Evolutionary conservation across 2,797 vertebrate species (phyloP), one percentile per base, ranked within the genome.

Genomic region (Fratercula arctica): DNA sequence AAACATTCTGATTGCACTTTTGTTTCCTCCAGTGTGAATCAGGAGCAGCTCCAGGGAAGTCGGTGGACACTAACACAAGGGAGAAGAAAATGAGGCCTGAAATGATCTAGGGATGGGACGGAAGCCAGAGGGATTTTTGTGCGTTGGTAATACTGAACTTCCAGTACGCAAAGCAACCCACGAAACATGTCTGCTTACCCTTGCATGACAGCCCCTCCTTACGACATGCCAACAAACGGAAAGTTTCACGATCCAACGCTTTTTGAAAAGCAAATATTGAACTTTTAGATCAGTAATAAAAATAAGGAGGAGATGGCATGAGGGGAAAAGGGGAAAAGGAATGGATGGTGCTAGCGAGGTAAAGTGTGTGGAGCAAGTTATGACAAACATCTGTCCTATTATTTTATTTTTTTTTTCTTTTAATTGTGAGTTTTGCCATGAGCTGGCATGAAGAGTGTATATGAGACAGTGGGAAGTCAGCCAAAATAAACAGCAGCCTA

Each of bases 401-500:
- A 83, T 95, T 92, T 28, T 61, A 25, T 51, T 25, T 54, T 48
- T 23, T 46, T 41, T 41, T 59, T 45, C 95, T 90, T 89, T 95
- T 88, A 97, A 97, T 97, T 96, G 97, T 35, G 80, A 94, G 94
- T 96, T 97, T 93, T 96, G 97, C 95, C 96, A 97, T 92, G 73
- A 94, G 85, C 93, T 96, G 97, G 97, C 97, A 96, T 31, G 80
- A 96, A 87, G 86, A 92, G 87, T 29, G 72, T 95, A 80, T 95
- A 96, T 97, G 96, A 94, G 95, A 95, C 61, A 97, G 92, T 56
- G 83, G 95, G 97, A 95, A 96, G 8, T 4, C 16, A 51, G 97
- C 97, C 98, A 98, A 98, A 92, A 88, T 69, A 97, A 98, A 98
- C 96, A 96, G 54, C 69, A 95, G 96, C 89, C 94, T 95, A 79